A percentile compares a stretch with the other conserved stretches of the same genome.
These are phyloP conservation scores for Cryptosula pallasiana DNA, from an alignment of 2,888 invertebrate genomes.

Conservation along the genomic window DNA sequence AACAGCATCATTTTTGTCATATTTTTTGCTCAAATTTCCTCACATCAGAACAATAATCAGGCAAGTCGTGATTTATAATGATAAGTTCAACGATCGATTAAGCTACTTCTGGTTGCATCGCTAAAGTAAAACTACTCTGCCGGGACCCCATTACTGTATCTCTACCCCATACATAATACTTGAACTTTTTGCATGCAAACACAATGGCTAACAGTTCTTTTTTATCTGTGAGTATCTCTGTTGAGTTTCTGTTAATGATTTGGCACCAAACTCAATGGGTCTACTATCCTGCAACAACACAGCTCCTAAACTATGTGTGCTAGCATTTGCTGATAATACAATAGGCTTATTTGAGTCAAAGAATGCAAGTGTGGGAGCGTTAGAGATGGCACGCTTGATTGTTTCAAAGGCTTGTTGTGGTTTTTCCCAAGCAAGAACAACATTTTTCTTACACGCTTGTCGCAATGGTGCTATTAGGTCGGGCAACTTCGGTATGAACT, in stretches of 20 bases:
- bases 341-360: background rate
- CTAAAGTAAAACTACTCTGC: too few species aligned
- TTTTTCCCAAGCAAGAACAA: background rate
- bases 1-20: too few species aligned
- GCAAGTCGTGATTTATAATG: too few species aligned
- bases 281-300: background rate
- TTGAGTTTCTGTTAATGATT: background rate
- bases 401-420: background rate
- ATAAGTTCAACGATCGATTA: too few species aligned
- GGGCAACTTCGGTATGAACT: background rate
- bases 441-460: background rate
- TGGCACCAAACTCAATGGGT: background rate
- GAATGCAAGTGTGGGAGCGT: background rate
- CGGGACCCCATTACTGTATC: background rate
- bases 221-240: background rate
- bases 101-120: too few species aligned
- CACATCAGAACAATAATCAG: too few species aligned
- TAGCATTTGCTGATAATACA: background rate
- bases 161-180: background rate
- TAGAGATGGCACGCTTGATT: background rate
- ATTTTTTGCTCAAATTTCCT: too few species aligned
- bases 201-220: background rate
- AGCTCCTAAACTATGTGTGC: background rate
- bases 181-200: background rate
- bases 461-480: background rate